Evolutionary conservation across 92 coral and sea anemone species (phyloP).

Genomic region (Phymanthus crucifer): DNA sequence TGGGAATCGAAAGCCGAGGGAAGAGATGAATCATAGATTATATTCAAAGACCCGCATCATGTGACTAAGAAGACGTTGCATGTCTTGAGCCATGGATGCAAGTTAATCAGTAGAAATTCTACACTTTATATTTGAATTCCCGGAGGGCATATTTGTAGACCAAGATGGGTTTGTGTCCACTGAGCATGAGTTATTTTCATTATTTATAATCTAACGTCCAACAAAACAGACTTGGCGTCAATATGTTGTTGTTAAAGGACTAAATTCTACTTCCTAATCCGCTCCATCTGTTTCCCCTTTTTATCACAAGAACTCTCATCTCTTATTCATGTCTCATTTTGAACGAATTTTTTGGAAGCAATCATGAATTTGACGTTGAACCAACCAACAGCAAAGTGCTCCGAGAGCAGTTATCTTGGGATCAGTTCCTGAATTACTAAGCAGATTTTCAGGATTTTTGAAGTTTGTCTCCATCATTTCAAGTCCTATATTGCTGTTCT

Average conservation of each 20-base stretch:
- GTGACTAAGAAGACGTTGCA: background rate
- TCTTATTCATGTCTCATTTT: background rate
- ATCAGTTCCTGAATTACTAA: background rate
- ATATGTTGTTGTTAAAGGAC: background rate
- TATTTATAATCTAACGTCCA: background rate
- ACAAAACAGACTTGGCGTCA: background rate
- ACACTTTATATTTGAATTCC: background rate
- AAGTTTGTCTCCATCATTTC: background rate
- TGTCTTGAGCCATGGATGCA: background rate
- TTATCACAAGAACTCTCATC: background rate
- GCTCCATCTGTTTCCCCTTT: background rate
- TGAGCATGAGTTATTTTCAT: too few relatives aligned
- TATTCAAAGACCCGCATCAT: background rate
- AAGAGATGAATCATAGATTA: too few relatives aligned
- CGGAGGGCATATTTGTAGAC: background rate
- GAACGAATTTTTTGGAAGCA: background rate
- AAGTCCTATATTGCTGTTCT: background rate
- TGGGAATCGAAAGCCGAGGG: background rate
- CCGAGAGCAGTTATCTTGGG: background rate
- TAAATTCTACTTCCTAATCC: background rate
- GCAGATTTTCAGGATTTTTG: background rate
- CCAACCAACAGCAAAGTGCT: background rate
- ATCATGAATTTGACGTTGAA: background rate
- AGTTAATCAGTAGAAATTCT: background rate
- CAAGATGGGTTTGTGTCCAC: background rate